phyloP scores from a whole-genome alignment of 1,140 invertebrate genomes.

The Panonychus citri region DNA sequence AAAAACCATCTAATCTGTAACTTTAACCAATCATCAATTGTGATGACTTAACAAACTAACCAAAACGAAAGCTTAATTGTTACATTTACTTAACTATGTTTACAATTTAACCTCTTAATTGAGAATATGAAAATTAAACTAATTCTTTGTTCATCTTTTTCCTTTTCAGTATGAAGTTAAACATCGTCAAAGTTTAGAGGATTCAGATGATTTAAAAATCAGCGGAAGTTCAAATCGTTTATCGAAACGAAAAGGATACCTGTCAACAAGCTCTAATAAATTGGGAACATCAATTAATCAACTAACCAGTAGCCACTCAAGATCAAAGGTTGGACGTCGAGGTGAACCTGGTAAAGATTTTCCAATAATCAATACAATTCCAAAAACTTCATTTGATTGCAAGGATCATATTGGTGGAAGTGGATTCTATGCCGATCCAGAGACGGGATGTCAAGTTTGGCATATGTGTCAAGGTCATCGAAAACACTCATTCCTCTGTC shows the following conservation, averaged over 20 bases:
- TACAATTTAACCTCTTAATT: no score
- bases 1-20: no score
- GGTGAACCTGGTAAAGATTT: neutral
- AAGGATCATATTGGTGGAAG: conserved; percentile 32
- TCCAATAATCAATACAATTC: neutral
- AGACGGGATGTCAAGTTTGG: conserved; percentile 68
- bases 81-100: no score
- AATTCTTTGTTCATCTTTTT: neutral
- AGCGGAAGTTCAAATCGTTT: neutral
- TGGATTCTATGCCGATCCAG: conserved; percentile 64
- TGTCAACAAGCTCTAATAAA: no score
- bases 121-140: no score
- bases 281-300: no score
- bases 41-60: no score
- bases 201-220: neutral
- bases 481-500: conserved; percentile 24
- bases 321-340: neutral
- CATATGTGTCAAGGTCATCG: conserved; percentile 9
- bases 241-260: neutral
- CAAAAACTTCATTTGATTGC: conserved; percentile 1
- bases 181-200: neutral
- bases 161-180: neutral
- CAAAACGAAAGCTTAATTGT: no score
- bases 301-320: no score
- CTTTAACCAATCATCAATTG: no score